A percentile compares a stretch with the other conserved stretches of the same genome.
Evolutionary conservation across 1,140 invertebrate species (phyloP).

Genomic region (Bombyx mandarina): DNA sequence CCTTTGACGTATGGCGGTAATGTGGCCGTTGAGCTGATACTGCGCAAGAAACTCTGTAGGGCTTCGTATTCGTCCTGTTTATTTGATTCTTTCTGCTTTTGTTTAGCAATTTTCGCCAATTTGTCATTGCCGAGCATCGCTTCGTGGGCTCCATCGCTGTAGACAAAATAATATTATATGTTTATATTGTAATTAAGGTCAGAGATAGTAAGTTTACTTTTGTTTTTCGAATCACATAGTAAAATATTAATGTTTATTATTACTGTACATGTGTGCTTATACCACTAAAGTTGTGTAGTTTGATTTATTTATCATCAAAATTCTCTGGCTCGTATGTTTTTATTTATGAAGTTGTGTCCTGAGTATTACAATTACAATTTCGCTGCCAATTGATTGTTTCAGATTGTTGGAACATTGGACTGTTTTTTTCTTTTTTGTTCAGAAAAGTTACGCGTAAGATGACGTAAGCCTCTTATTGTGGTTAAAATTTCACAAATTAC

Average conservation of each 20-base stretch:
- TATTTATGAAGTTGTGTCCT: too few species aligned
- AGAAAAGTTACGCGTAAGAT: too few species aligned
- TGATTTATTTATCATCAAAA: too few species aligned
- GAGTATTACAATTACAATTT: too few species aligned
- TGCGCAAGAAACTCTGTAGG: constrained; percentile 59
- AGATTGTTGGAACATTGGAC: too few species aligned
- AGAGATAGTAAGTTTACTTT: too few species aligned
- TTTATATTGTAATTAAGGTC: background rate
- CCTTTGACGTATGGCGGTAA: constrained; percentile 61
- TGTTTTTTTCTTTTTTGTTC: too few species aligned
- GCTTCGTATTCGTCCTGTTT: constrained; percentile 61
- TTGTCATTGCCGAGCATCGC: constrained; percentile 45
- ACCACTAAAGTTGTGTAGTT: background rate
- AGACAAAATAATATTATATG: constrained; percentile 9
- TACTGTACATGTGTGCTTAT: background rate
- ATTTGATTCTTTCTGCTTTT: constrained; percentile 22
- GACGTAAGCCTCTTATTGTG: too few species aligned
- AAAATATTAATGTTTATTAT: background rate
- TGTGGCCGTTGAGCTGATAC: constrained; percentile 64
- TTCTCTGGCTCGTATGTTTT: too few species aligned
- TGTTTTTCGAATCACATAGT: background rate
- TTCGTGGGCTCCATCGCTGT: constrained; percentile 62
- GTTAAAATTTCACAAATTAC: too few species aligned
- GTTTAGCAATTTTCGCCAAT: constrained; percentile 31
- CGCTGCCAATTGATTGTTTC: too few species aligned